Percentiles rank a stretch among this genome's conserved stretches.
These are phyloP conservation scores for Nineta flava DNA, from an alignment of 2,888 invertebrate genomes.

Conservation along the genomic window DNA sequence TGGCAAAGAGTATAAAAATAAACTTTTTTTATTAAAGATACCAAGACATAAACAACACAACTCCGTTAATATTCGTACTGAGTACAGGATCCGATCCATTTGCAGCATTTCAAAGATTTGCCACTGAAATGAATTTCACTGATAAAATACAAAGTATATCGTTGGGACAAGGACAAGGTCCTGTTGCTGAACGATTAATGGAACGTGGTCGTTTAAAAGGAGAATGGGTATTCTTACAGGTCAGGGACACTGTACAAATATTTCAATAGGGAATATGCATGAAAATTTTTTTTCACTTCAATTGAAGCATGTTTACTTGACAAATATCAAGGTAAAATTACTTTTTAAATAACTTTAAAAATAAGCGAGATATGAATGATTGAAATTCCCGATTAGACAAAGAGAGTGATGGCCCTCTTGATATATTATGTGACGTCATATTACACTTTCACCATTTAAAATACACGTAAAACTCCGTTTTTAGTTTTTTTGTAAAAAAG, in stretches of 20 bases:
- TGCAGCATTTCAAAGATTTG: constrained; percentile 65
- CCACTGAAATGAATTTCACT: constrained; percentile 53
- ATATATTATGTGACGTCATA: too few species aligned
- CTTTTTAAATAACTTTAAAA: too few species aligned
- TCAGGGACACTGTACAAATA: constrained; percentile 19
- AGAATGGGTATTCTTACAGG: constrained; percentile 81
- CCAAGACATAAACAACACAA: constrained; percentile 50
- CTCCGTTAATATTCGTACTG: constrained; percentile 71
- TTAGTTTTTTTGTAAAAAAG: too few species aligned
- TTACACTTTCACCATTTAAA: too few species aligned
- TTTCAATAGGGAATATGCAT: too few species aligned
- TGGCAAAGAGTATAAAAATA: not conserved
- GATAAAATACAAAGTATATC: constrained; percentile 68
- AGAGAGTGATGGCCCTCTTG: too few species aligned
- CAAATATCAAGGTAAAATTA: too few species aligned
- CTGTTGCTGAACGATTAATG: constrained; percentile 70
- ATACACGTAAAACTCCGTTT: too few species aligned
- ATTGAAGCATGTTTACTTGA: too few species aligned
- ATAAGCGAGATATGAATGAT: too few species aligned
- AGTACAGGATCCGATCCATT: constrained; percentile 84
- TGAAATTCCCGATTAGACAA: too few species aligned
- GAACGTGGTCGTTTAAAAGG: constrained; percentile 52
- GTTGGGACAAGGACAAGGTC: constrained; percentile 81
- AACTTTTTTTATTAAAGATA: constrained; percentile 33
- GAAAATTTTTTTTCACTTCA: not conserved